A percentile compares a stretch with the other conserved stretches of the same genome.
phyloP scores from a whole-genome alignment of 2,113 vertebrate species.

The Pygathrix nemaeus region DNA sequence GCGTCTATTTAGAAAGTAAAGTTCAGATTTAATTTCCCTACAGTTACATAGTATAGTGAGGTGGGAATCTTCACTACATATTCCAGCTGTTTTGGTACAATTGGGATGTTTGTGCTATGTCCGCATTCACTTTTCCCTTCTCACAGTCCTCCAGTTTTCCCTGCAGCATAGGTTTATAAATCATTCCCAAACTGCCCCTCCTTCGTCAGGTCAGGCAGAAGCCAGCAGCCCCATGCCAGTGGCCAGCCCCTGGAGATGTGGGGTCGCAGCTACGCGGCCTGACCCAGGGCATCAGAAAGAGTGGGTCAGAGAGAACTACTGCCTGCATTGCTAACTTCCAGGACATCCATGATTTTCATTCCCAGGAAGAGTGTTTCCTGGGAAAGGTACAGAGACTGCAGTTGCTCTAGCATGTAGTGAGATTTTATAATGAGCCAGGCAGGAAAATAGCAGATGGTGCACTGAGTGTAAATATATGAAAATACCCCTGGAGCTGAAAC shows the following conservation, averaged over 20 bases:
- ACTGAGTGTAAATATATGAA: slow-evolving; percentile 56
- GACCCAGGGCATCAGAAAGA: neutral
- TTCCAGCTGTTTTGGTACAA: neutral
- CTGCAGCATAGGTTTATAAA: neutral
- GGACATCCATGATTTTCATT: neutral
- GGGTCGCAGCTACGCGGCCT: fast-evolving
- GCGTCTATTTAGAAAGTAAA: neutral
- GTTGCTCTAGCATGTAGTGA: neutral
- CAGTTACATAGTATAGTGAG: neutral
- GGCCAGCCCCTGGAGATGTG: neutral
- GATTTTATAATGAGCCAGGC: slow-evolving; percentile 60
- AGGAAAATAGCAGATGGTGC: slow-evolving; percentile 67
- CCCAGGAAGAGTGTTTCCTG: neutral
- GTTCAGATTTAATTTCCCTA: neutral
- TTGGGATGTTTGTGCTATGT: neutral
- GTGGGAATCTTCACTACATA: neutral
- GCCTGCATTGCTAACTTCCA: neutral
- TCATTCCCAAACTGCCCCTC: neutral
- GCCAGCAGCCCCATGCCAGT: neutral
- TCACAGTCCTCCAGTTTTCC: neutral
- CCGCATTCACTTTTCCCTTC: neutral
- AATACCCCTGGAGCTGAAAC: slow-evolving; percentile 54
- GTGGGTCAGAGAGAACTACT: neutral
- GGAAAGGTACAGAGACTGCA: neutral
- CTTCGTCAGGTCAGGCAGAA: neutral